Percentiles rank a stretch among this genome's conserved stretches.
Conservation (phyloP, 1,140 invertebrate genomes). For the Lineus longissimus region DNA sequence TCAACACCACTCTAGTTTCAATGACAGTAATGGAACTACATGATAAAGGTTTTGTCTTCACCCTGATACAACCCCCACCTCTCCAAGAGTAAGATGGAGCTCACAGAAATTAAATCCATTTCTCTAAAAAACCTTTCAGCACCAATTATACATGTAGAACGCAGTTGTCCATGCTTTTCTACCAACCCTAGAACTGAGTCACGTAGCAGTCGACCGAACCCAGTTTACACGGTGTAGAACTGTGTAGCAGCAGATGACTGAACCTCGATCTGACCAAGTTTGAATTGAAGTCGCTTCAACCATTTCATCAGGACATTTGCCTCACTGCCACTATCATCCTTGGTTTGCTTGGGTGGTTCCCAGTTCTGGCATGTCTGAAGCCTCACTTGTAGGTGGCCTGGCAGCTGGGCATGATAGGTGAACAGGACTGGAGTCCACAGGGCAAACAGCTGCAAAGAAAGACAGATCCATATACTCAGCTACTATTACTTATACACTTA, state of each 20-base stretch:
- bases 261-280: conserved; percentile 95
- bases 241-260: conserved; percentile 89
- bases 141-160: too few relatives aligned
- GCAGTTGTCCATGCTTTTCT: too few relatives aligned
- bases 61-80: too few relatives aligned
- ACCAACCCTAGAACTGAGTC: too few relatives aligned
- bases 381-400: conserved; percentile 83
- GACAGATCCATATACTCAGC: background rate
- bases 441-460: conserved; percentile 56
- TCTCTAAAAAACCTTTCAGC: too few relatives aligned
- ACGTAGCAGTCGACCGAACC: too few relatives aligned
- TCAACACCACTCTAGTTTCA: too few relatives aligned
- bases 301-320: conserved; percentile 68
- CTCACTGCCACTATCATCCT: conserved; percentile 44
- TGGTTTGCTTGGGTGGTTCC: conserved; percentile 51
- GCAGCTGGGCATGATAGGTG: conserved; percentile 82
- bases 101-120: too few relatives aligned
- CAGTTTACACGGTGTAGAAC: conserved; percentile 73
- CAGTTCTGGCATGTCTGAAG: conserved; percentile 82
- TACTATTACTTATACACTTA: too few relatives aligned
- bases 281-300: conserved; percentile 91
- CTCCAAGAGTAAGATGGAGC: too few relatives aligned
- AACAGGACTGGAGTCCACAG: conserved; percentile 82
- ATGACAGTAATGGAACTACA: too few relatives aligned
- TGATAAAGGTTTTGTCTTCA: too few relatives aligned